Percentiles rank a stretch among this genome's conserved stretches.
Evolutionary conservation across 2,797 vertebrate genomes (phyloP).

Genomic region (Chelidonichthys spinosus): DNA sequence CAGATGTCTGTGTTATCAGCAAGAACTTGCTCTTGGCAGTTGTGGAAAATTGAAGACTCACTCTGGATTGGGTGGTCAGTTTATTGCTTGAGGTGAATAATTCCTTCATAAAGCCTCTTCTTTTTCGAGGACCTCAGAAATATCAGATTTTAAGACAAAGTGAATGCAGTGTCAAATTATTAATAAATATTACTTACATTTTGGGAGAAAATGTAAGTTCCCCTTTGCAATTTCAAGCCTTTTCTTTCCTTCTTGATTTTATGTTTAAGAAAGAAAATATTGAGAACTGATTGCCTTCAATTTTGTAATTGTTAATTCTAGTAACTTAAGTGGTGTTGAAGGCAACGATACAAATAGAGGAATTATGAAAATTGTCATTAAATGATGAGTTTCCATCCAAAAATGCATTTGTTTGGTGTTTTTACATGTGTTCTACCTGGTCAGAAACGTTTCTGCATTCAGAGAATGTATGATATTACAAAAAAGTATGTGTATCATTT

Average conservation of each 20-base stretch:
- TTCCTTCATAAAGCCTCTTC: slow-evolving; percentile 49
- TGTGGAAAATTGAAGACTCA: slow-evolving; percentile 66
- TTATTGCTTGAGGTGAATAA: slow-evolving; percentile 65
- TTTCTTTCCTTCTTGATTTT: not conserved
- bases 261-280: not conserved
- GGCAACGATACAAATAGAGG: not conserved
- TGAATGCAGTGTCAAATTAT: slow-evolving; percentile 8
- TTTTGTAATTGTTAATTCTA: not conserved
- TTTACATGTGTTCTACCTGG: not conserved
- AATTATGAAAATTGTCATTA: not conserved
- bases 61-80: slow-evolving; percentile 53
- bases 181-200: not conserved
- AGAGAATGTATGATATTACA: slow-evolving; percentile 1
- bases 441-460: not conserved
- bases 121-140: slow-evolving; percentile 28
- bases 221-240: not conserved
- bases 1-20: slow-evolving; percentile 73
- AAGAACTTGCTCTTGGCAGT: slow-evolving; percentile 69
- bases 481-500: too few relatives aligned
- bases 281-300: not conserved
- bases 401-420: not conserved
- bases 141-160: slow-evolving; percentile 55
- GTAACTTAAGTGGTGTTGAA: not conserved
- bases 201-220: not conserved
- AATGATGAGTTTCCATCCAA: slow-evolving; percentile 4